Evolutionary conservation across 2,888 invertebrate species (phyloP).

Genomic region (Arrhopalites spinosus): DNA sequence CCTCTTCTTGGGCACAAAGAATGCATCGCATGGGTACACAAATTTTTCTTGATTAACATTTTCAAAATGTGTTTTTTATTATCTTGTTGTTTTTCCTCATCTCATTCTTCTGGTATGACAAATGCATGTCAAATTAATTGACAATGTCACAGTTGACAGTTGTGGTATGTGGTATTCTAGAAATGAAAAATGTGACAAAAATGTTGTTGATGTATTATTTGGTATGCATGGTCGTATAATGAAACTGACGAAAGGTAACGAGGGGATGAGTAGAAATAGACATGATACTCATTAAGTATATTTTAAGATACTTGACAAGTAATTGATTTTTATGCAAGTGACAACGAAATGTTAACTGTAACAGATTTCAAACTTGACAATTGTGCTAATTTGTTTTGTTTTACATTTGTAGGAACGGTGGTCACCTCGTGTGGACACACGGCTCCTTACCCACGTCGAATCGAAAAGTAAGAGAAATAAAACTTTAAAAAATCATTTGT

Average conservation of each 20-base stretch:
- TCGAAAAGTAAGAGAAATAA: conserved; percentile 69
- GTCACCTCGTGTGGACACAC: conserved; percentile 89
- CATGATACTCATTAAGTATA: no score
- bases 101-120: neutral
- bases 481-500: neutral
- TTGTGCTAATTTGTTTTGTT: neutral
- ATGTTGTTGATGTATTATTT: no score
- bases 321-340: no score
- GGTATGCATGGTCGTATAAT: no score
- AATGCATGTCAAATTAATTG: neutral
- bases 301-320: no score
- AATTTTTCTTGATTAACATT: conserved; percentile 59
- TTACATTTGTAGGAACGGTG: conserved; percentile 35
- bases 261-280: no score
- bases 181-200: neutral
- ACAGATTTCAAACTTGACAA: no score
- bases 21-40: conserved; percentile 83
- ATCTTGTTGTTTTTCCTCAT: neutral
- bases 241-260: no score
- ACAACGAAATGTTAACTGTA: no score
- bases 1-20: conserved; percentile 53
- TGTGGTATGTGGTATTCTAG: neutral
- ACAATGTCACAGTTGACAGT: neutral
- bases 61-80: neutral
- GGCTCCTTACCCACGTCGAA: conserved; percentile 78